These are phyloP conservation scores for Pachymerium ferrugineum DNA, from an alignment of 2,888 invertebrate species.

Conservation along the genomic window DNA sequence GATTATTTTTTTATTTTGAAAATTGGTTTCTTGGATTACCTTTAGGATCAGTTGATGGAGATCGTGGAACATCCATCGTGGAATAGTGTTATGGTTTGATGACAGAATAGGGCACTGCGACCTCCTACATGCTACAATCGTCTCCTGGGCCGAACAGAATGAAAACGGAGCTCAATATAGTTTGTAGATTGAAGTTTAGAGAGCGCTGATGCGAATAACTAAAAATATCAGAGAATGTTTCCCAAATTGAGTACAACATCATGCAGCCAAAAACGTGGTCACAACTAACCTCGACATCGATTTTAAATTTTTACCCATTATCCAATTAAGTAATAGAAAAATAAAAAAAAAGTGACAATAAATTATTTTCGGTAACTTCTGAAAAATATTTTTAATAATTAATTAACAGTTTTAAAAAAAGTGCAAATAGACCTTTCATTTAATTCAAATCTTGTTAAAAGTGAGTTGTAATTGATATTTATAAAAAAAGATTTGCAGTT, in stretches of 20 bases:
- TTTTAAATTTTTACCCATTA: background rate
- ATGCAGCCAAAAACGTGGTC: background rate
- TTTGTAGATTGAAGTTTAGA: background rate
- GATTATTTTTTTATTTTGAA: background rate
- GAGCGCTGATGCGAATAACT: conserved; percentile 17
- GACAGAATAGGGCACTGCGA: conserved; percentile 27
- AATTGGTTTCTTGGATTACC: background rate
- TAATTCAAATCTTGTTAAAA: too few relatives aligned
- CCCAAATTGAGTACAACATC: conserved; percentile 5
- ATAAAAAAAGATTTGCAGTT: background rate
- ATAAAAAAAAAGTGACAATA: too few relatives aligned
- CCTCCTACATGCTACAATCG: background rate
- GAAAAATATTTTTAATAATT: too few relatives aligned
- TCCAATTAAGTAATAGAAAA: too few relatives aligned
- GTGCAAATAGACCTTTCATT: too few relatives aligned
- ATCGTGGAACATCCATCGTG: background rate
- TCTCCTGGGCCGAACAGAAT: background rate
- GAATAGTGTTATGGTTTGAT: background rate
- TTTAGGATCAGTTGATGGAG: background rate
- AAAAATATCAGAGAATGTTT: conserved; percentile 16
- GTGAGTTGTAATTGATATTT: too few relatives aligned
- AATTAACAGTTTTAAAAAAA: too few relatives aligned
- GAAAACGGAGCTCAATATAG: background rate
- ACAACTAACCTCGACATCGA: background rate
- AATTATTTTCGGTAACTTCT: too few relatives aligned